Base-by-base conservation (phyloP, 1,140 invertebrate genomes). In the Planococcus citri region DNA sequence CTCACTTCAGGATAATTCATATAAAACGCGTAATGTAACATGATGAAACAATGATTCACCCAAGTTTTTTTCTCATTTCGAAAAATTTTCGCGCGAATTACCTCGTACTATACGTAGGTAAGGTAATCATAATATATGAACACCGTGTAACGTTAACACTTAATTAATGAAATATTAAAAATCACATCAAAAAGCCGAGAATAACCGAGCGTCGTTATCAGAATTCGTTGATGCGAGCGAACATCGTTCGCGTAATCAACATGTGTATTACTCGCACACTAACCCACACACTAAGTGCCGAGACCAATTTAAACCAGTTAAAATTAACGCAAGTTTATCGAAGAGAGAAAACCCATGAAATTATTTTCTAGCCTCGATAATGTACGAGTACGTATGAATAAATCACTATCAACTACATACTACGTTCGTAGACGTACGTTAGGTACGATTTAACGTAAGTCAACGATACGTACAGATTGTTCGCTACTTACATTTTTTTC, bases 401-500 rank as follows among this genome's bases (percentile, higher is more conserved):
- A n/a, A n/a, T n/a, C n/a, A n/a, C n/a, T n/a, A n/a, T n/a, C n/a
- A n/a, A n/a, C n/a, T n/a, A n/a, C n/a, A n/a, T n/a, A n/a, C n/a
- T n/a, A n/a, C n/a, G n/a, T n/a, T n/a, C n/a, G n/a, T n/a, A n/a
- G n/a, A n/a, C n/a, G n/a, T n/a, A n/a, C n/a, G n/a, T n/a, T n/a
- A n/a, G n/a, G n/a, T n/a, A n/a, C n/a, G n/a, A n/a, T n/a, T n/a
- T n/a, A n/a, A n/a, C n/a, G n/a, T n/a, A n/a, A n/a, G n/a, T n/a
- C n/a, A n/a, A n/a, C n/a, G n/a, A n/a, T n/a, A n/a, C n/a, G n/a
- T 33, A 33, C 29, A 12, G 17, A 51, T 20, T 17, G 41, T 51
- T 51, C 41, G 64, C 12, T 29, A 70, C 73, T 74, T 72, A 84
- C 88, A 75, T 79, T 76, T 82, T 92, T 92, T 71, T 92, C 90